Evolutionary conservation across 2,888 invertebrate genomes (phyloP).

Genomic region (Cristatella mucedo): DNA sequence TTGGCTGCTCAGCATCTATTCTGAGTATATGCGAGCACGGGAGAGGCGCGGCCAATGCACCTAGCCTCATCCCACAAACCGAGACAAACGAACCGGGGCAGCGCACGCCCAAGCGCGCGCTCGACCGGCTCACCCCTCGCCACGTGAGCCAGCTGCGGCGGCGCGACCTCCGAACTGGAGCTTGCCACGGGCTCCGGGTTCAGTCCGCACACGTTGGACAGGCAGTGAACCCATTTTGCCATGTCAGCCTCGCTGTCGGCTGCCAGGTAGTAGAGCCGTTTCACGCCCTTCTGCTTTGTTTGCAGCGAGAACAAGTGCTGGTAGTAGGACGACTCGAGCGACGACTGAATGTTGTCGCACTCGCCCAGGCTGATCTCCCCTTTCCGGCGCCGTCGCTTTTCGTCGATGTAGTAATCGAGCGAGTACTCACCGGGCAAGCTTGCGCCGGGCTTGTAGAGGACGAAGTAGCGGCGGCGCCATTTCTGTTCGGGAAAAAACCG

Average conservation of each 20-base stretch:
- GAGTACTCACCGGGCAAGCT: constrained; percentile 84
- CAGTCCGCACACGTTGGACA: constrained; percentile 71
- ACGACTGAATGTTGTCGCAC: constrained; percentile 68
- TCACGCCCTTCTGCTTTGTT: constrained; percentile 35
- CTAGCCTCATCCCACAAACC: no score
- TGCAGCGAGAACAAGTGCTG: constrained; percentile 28
- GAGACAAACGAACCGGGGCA: no score
- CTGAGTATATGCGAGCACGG: no score
- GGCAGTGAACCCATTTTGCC: constrained; percentile 84
- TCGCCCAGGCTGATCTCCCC: constrained; percentile 68
- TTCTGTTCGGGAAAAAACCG: constrained; percentile 47
- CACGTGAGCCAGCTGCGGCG: no score
- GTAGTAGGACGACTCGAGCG: constrained; percentile 27
- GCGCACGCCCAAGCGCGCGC: no score
- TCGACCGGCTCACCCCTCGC: no score
- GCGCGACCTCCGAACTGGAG: no score
- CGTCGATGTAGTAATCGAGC: constrained; percentile 77
- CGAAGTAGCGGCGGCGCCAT: constrained; percentile 89
- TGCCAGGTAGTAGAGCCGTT: constrained; percentile 68
- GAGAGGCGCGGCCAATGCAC: no score
- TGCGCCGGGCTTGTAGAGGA: constrained; percentile 63
- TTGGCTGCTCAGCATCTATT: no score
- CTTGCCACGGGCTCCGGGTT: constrained; percentile 5
- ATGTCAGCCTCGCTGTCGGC: constrained; percentile 80
- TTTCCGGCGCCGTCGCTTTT: constrained; percentile 26